Conservation (phyloP, 2,113 vertebrate genomes). For the Empidonax traillii region DNA sequence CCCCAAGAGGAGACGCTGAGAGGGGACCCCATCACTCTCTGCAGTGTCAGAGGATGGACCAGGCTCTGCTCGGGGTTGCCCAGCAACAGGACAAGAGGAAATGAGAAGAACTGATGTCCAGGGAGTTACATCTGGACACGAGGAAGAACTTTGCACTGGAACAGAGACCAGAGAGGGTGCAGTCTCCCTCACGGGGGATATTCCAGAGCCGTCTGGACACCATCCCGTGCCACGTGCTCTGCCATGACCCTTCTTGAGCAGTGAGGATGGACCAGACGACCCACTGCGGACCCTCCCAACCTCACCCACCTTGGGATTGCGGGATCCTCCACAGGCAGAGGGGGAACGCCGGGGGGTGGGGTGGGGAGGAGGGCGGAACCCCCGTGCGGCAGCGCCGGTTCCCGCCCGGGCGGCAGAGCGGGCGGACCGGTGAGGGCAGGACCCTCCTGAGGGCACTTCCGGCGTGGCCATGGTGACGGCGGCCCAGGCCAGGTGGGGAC, state of each 20-base stretch:
- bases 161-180: neutral
- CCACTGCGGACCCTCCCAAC: neutral
- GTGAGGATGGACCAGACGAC: no score
- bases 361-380: neutral
- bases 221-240: neutral
- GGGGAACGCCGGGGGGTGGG: fast-evolving
- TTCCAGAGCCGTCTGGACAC: no score
- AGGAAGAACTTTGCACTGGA: neutral
- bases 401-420: fast-evolving
- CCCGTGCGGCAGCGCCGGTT: fast-evolving
- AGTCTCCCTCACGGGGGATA: neutral
- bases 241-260: neutral
- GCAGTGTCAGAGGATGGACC: neutral
- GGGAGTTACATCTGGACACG: neutral
- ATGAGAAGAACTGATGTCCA: neutral
- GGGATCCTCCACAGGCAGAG: fast-evolving
- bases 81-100: neutral
- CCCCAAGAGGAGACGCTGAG: neutral
- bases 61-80: neutral
- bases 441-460: neutral
- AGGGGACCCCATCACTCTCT: neutral
- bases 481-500: conserved; percentile 17
- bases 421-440: fast-evolving
- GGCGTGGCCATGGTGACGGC: conserved; percentile 44
- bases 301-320: neutral